Evolutionary conservation across 2,888 invertebrate species (phyloP).

Genomic region (Ornithoptera alexandrae): DNA sequence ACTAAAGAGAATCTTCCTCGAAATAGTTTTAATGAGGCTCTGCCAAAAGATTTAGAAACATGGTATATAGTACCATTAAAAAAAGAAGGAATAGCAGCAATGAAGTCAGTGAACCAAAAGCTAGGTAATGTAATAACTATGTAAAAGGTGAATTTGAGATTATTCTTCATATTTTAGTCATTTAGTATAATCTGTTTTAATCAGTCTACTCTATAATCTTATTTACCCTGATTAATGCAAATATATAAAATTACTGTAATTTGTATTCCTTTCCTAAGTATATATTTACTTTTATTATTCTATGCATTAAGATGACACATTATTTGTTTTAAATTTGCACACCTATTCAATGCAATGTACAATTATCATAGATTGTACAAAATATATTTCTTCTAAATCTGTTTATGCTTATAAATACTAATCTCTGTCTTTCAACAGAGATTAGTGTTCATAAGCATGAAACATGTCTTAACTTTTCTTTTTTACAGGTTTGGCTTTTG

Average conservation of each 20-base stretch:
- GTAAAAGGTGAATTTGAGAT: not conserved
- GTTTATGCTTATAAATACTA: too few relatives aligned
- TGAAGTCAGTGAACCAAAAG: slow-evolving; percentile 89
- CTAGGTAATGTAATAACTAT: slow-evolving; percentile 75
- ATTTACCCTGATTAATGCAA: not conserved
- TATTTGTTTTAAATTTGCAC: not conserved
- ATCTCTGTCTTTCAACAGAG: too few relatives aligned
- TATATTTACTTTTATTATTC: not conserved
- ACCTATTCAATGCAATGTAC: not conserved
- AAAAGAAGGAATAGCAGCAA: slow-evolving; percentile 86
- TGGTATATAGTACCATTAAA: slow-evolving; percentile 93
- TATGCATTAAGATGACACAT: not conserved
- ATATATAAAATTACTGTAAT: not conserved
- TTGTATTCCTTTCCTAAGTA: too few relatives aligned
- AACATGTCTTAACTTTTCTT: not conserved
- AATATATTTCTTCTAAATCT: too few relatives aligned
- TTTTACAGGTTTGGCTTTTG: slow-evolving; percentile 89
- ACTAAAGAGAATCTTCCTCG: slow-evolving; percentile 82
- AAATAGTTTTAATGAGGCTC: slow-evolving; percentile 83
- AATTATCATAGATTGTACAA: not conserved
- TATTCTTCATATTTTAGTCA: not conserved
- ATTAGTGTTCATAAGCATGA: not conserved
- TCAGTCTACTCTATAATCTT: not conserved
- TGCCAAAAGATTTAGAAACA: slow-evolving; percentile 82
- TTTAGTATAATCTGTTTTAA: not conserved